These are phyloP conservation scores for Daboia siamensis DNA, from an alignment of 2,113 vertebrate genomes.

Conservation along the genomic window DNA sequence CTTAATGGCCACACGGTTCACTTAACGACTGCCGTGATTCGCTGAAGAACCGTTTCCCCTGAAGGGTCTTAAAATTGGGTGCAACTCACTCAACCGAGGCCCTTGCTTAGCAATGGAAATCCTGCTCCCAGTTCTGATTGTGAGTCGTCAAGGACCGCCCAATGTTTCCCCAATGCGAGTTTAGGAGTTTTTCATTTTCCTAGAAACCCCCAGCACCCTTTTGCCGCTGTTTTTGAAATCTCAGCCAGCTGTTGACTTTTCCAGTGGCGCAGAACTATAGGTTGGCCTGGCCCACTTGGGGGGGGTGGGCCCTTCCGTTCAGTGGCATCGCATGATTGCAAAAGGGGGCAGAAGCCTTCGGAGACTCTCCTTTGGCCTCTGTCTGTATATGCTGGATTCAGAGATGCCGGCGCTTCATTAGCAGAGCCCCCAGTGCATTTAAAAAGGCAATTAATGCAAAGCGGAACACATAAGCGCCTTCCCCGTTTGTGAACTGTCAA, in stretches of 20 bases:
- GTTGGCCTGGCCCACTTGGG: not conserved
- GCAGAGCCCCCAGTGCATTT: not conserved
- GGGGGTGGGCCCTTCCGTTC: not conserved
- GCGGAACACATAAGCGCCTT: not conserved
- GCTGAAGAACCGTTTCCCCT: too few relatives aligned
- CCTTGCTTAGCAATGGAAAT: not conserved
- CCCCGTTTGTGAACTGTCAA: not conserved
- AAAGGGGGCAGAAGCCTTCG: not conserved
- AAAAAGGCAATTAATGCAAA: not conserved
- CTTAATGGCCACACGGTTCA: too few relatives aligned
- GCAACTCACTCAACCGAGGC: too few relatives aligned
- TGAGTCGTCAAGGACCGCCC: too few relatives aligned
- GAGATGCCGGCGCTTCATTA: conserved; percentile 1
- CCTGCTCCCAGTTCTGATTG: not conserved
- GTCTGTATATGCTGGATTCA: not conserved
- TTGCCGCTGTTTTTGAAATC: not conserved
- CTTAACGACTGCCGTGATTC: too few relatives aligned
- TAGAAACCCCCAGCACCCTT: not conserved
- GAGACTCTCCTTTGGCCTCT: not conserved
- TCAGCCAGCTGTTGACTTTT: not conserved
- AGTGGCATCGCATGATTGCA: not conserved
- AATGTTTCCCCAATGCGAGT: not conserved
- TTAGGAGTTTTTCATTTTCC: not conserved
- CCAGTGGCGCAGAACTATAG: not conserved
- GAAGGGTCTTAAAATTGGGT: too few relatives aligned